These are phyloP conservation scores for Troides aeacus DNA, from an alignment of 2,888 invertebrate genomes.

Conservation along the genomic window DNA sequence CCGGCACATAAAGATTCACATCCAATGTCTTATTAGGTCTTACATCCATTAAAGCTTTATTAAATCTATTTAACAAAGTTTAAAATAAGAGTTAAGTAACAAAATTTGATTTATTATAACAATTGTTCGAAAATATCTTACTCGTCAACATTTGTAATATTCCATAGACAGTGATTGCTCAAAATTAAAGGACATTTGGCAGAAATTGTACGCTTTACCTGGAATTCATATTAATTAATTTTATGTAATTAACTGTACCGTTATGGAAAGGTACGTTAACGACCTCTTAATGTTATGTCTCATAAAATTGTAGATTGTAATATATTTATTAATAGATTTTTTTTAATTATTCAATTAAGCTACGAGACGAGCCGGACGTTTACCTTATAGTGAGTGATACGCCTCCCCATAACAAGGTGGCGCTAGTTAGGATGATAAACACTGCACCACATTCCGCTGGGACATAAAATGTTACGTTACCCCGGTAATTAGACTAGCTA, in stretches of 20 bases:
- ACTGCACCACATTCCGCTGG: too few species aligned
- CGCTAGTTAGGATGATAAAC: too few species aligned
- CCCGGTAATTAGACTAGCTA: too few species aligned
- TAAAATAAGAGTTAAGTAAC: not conserved
- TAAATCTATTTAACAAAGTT: conserved; percentile 50
- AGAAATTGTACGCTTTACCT: conserved; percentile 70
- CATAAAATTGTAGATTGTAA: too few species aligned
- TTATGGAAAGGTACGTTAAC: not conserved
- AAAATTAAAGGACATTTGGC: conserved; percentile 66
- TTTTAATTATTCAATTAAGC: too few species aligned
- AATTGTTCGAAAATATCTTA: conserved; percentile 44
- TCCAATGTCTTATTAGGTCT: conserved; percentile 57
- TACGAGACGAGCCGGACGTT: too few species aligned
- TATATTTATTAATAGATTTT: too few species aligned
- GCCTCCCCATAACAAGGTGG: too few species aligned
- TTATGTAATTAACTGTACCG: not conserved
- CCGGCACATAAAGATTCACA: conserved; percentile 64
- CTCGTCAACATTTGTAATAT: conserved; percentile 67
- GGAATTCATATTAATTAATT: conserved; percentile 33
- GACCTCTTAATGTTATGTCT: too few species aligned
- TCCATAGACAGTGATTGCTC: conserved; percentile 73
- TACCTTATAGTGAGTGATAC: too few species aligned
- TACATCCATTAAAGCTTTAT: conserved; percentile 59
- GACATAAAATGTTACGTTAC: too few species aligned
- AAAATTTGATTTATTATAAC: conserved; percentile 1